Base-by-base conservation (phyloP, 2,888 invertebrate genomes). In the Sarcophaga rosellei region DNA sequence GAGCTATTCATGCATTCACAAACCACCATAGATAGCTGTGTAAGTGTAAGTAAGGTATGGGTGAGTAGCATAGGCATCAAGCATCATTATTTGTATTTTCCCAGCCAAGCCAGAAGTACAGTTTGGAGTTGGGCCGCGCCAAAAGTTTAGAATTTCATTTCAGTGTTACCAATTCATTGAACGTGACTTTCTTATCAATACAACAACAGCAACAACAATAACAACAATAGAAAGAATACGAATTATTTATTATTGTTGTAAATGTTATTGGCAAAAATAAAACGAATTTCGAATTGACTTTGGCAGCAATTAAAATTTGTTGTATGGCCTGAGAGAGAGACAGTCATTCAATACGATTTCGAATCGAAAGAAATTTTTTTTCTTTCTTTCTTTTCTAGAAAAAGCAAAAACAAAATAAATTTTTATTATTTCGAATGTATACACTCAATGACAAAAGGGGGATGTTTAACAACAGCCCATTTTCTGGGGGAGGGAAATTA, bases 151-250 rank as follows among this genome's bases (percentile, higher is more conserved):
- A 35, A 35, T 35, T 35, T 20, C n/a, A 20, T 61, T 63, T 45
- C 35, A 35, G 35, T 53, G 88, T 88, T 88, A 87, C 86, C 89
- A 86, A 87, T 81, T 88, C 72, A 74, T 74, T 76, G 89, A 90
- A 91, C 91, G 91, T 91, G 91, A 91, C 91, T 90, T 90, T 89
- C 91, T 91, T 91, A 91, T 91, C 91, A 91, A 91, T 91, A 91
- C 88, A 62, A 68, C n/a, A 17, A 47, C 53, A 69, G 25, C 45
- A 69, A 44, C n/a, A 17, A 61, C 68, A 62, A 69, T 17, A 68
- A 61, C 45, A 57, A 74, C 17, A 65, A 75, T 35, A 35, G 35
- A 35, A 35, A 35, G 35, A 35, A 35, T 35, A 35, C 35, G 35
- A 35, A 35, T 35, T 35, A 35, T 35, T 35, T 35, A 35, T 35